Base-by-base conservation (phyloP, 2,888 invertebrate species). In the Phoenoteleia sp. region DNA sequence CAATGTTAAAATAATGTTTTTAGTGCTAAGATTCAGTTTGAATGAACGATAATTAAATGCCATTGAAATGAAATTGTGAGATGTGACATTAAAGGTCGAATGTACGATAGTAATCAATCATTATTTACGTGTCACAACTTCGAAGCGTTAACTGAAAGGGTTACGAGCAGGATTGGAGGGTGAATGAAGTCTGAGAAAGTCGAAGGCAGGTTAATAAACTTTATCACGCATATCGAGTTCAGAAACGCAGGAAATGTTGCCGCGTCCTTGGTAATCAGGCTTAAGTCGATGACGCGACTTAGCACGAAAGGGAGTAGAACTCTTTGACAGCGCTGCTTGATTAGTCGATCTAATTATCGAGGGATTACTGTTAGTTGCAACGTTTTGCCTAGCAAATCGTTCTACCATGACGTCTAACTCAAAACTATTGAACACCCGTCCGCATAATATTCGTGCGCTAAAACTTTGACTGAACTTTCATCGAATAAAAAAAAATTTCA, bases 271-370 rank as follows among this genome's bases (percentile, higher is more conserved):
- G 88, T 89, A 89, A 90, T 90, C 90, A 87, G 89, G 86, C 88
- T 89, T 87, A 88, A 89, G 87, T 89, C 89, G 87, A 89, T 89
- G 90, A 90, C 89, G 89, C 86, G 88, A 87, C 82, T 81, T 84
- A 83, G 86, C 88, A 90, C 88, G 90, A 86, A 88, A 88, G 87
- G 84, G 87, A 84, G 86, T 69, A 83, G 85, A 89, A 90, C 88
- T 88, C 90, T 89, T 87, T 87, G 88, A 87, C 87, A 87, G 85
- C 75, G 45, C 69, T 47, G 84, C 86, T 81, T 87, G 88, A 88
- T 88, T 88, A 89, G 87, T 88, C 86, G 86, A 88, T 89, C 86
- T 89, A 88, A 90, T 90, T 90, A 90, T 90, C 86, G 81, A 49
- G 72, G 82, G 81, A 87, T 86, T 87, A 86, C 84, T 58, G 80